Conservation (phyloP, 2,797 vertebrate species). For the Eremophila alpestris region DNA sequence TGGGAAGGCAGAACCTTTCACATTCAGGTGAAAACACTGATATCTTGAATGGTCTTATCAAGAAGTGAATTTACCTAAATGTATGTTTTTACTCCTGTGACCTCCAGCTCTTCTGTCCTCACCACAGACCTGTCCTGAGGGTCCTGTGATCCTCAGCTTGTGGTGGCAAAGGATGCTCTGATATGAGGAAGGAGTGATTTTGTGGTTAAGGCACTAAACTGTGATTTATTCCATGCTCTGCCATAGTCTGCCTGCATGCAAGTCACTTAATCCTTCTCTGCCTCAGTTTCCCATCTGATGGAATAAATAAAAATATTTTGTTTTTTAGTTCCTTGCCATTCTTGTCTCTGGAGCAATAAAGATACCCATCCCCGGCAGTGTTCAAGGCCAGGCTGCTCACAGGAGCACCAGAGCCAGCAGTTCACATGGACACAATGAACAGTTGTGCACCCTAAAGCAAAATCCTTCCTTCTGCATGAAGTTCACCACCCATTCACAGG, state of each 20-base stretch:
- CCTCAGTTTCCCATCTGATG: background rate
- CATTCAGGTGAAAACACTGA: background rate
- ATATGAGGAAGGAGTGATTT: background rate
- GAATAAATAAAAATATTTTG: background rate
- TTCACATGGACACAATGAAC: background rate
- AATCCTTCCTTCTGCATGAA: background rate
- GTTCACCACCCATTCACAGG: background rate
- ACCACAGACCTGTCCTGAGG: background rate
- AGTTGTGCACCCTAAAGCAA: background rate
- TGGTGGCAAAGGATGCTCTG: background rate
- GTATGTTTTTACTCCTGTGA: background rate
- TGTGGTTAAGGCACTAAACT: background rate
- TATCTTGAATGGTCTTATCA: background rate
- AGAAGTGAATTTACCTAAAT: background rate
- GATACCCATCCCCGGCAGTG: background rate
- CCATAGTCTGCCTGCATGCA: background rate
- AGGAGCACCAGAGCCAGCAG: background rate
- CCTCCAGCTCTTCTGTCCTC: background rate
- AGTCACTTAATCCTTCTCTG: background rate
- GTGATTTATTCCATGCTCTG: background rate
- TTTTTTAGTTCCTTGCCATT: background rate
- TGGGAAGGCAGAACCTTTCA: slow-evolving; percentile 33
- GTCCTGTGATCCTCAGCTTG: background rate
- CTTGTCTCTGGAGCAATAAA: background rate
- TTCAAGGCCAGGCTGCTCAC: background rate